phyloP scores from a whole-genome alignment of 1,140 invertebrate species.

The Lasaia peninsularis region DNA sequence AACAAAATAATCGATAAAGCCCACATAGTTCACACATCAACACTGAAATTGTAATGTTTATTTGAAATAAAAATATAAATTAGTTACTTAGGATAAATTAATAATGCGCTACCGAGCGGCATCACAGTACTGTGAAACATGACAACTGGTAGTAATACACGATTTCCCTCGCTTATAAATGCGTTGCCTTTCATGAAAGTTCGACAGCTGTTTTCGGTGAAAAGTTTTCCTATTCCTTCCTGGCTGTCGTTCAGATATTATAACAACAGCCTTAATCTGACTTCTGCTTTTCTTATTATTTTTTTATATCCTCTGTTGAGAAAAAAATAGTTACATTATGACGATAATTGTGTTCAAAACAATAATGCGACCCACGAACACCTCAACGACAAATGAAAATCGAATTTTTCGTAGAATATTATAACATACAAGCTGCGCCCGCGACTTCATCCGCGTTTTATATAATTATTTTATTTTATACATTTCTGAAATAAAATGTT shows the following conservation, averaged over 20 bases:
- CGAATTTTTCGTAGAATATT: no score
- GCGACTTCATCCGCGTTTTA: no score
- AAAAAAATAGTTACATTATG: no score
- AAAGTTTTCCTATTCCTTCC: slow-evolving; percentile 38
- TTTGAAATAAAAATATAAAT: background rate
- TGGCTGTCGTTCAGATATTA: background rate
- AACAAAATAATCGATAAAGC: background rate
- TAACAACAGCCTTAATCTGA: no score
- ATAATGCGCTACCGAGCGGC: slow-evolving; percentile 19
- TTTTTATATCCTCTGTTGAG: no score
- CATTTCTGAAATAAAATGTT: no score
- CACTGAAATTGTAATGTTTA: background rate
- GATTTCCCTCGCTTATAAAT: slow-evolving; percentile 50
- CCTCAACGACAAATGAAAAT: no score
- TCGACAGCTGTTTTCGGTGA: slow-evolving; percentile 44
- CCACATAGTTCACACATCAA: slow-evolving; percentile 3
- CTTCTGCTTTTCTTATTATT: no score
- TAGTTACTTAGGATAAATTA: background rate
- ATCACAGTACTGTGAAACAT: slow-evolving; percentile 26
- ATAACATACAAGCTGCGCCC: no score
- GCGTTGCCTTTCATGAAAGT: slow-evolving; percentile 41
- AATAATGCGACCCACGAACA: no score
- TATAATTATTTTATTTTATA: no score
- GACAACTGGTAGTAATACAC: slow-evolving; percentile 37
- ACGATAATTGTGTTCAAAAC: no score